Conservation (phyloP, 2,113 vertebrate genomes). For the Beaufortia kweichowensis region DNA sequence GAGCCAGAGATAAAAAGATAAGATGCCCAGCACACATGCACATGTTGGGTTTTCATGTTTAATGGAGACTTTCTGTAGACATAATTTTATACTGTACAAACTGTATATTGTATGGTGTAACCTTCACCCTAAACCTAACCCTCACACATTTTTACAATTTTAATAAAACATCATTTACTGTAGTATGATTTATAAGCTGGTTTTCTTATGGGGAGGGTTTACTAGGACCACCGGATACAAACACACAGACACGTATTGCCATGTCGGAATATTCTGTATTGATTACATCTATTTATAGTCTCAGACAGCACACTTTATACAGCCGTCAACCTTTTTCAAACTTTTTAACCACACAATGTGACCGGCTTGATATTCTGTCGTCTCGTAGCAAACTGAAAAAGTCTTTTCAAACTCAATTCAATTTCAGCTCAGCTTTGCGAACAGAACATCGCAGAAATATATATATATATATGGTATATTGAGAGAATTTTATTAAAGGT, state of each 20-base stretch:
- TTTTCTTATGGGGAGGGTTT: too few species aligned
- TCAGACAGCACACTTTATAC: too few species aligned
- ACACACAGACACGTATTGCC: neutral
- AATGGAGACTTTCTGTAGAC: too few species aligned
- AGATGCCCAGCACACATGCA: neutral
- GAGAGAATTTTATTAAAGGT: slow-evolving; percentile 10
- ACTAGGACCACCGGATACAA: too few species aligned
- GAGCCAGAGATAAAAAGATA: slow-evolving; percentile 30
- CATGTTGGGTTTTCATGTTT: too few species aligned
- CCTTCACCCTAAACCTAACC: too few species aligned
- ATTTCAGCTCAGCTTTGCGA: slow-evolving; percentile 8
- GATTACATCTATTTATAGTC: slow-evolving; percentile 8
- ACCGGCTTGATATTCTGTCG: slow-evolving; percentile 15
- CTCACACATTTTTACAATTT: too few species aligned
- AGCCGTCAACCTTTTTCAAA: neutral
- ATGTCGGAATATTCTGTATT: neutral
- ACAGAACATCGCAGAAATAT: neutral
- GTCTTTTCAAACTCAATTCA: slow-evolving; percentile 26
- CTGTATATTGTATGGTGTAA: too few species aligned
- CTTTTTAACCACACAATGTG: neutral
- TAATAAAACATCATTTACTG: too few species aligned
- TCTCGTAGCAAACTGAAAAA: slow-evolving; percentile 7
- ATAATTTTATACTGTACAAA: too few species aligned
- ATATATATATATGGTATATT: neutral
- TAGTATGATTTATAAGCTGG: too few species aligned